Evolutionary conservation across 2,888 invertebrate species (phyloP), one percentile per base, ranked within the genome.

Genomic region (Drosophila falleni): DNA sequence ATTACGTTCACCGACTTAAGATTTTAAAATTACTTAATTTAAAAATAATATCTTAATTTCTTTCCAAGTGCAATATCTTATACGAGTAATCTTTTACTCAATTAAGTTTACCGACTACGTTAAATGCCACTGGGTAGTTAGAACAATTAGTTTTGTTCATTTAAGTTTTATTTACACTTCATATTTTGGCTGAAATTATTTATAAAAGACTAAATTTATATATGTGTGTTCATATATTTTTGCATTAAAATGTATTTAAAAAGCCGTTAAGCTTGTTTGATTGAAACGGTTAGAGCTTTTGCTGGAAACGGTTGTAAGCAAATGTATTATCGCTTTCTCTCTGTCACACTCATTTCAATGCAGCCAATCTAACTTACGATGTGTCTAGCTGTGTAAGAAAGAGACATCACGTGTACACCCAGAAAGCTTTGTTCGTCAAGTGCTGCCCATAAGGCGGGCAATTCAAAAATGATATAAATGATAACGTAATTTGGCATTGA

Each of bases 391-490:
- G 19, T 19, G 62, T 35, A 10, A 1, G 11, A 76, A 15, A 8
- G 56, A 63, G 61, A 67, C 62, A 49, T 35, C 19, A 3, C 8
- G 1, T 19, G 16, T 41, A 8, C 6, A 11, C 3, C 23, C 15
- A 0, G 0, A 23, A 44, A 53, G 29, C 42, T 19, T n/a, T 46
- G 10, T 2, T 8, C 0, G 3, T 1, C 33, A 29, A 76, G 65
- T 66, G 81, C 69, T 72, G 39, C 73, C 60, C 62, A 69, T 73
- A 33, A 26, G 39, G 75, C 75, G 75, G 26, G 19, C 3, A 29
- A 51, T 62, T 77, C 3, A 42, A 80, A 59, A 15, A 6, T 0
- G 1, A 0, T 23, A 47, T 62, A 54, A 13, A 35, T n/a, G 15
- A 0, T 2, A 31, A 2, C 31, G 31, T 8, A 10, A 8, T 31